phyloP scores from a whole-genome alignment of 2,888 invertebrate species.

The Aphodius sticticus region DNA sequence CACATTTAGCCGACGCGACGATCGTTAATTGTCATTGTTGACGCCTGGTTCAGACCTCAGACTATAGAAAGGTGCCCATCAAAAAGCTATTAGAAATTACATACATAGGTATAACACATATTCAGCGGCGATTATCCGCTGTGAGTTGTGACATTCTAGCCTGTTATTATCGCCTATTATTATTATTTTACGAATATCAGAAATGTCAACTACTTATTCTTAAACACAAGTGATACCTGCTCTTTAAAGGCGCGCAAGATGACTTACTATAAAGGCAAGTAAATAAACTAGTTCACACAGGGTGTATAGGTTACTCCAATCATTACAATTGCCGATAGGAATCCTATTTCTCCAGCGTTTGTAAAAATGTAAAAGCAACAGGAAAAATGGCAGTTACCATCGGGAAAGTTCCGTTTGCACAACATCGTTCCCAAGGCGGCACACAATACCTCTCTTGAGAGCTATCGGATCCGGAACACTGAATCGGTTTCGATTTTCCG shows the following conservation, averaged over 20 bases:
- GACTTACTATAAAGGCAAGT: no score
- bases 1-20: no score
- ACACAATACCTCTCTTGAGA: not conserved
- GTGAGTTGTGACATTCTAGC: not conserved
- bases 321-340: no score
- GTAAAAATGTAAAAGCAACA: not conserved
- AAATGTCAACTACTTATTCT: not conserved
- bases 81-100: not conserved
- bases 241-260: no score
- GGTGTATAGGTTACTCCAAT: no score
- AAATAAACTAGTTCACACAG: no score
- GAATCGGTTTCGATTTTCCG: not conserved
- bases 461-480: not conserved
- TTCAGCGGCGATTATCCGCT: not conserved
- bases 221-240: no score
- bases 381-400: not conserved
- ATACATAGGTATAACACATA: not conserved
- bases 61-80: not conserved
- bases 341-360: not conserved
- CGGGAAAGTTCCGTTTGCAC: not conserved
- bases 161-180: not conserved
- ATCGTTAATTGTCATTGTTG: not conserved
- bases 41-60: not conserved
- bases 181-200: not conserved
- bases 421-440: not conserved